Evolutionary conservation across 2,113 vertebrate species (phyloP).

Genomic region (Catharus minimus): DNA sequence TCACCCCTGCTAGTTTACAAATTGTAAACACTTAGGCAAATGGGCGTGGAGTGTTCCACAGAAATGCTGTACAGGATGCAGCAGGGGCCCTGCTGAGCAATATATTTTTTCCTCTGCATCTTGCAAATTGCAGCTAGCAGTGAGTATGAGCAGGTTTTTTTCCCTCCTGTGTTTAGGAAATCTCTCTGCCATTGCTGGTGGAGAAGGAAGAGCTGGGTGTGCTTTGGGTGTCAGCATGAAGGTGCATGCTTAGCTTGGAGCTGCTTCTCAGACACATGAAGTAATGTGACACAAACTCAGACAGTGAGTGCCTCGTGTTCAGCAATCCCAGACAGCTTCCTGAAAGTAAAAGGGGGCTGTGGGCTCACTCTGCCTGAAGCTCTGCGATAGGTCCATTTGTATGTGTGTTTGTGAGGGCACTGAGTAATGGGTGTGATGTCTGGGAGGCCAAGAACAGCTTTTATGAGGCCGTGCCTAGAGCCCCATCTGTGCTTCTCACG

Average conservation of each 20-base stretch:
- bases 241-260: neutral
- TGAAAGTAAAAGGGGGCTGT: neutral
- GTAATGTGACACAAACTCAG: neutral
- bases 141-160: neutral
- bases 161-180: neutral
- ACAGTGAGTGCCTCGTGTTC: fast-evolving
- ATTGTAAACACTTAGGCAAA: neutral
- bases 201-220: neutral
- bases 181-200: neutral
- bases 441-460: neutral
- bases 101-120: constrained; percentile 10
- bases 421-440: neutral
- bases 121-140: constrained; percentile 13
- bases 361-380: neutral
- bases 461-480: neutral
- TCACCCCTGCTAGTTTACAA: constrained; percentile 4
- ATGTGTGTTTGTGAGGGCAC: neutral
- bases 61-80: constrained; percentile 23
- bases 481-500: neutral
- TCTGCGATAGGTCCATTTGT: neutral
- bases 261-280: neutral
- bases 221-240: neutral
- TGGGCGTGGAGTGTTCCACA: constrained; percentile 23
- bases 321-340: neutral
- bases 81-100: constrained; percentile 25